Conservation (phyloP, 1,140 invertebrate genomes). For the Brachionus rotundiformis region DNA sequence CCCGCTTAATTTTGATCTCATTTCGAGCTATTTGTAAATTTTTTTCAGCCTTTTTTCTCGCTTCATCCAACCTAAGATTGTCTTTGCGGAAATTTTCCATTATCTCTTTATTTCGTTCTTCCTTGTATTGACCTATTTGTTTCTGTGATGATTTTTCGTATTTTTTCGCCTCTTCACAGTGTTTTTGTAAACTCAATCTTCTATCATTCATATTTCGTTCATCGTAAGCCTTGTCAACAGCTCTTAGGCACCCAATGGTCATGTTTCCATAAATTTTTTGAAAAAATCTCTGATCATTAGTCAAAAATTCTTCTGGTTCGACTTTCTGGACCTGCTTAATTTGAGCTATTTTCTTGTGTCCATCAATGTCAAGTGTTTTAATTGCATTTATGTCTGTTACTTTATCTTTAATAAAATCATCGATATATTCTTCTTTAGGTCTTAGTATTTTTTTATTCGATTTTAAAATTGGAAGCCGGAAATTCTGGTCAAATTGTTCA, state of each 20-base stretch:
- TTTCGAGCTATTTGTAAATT: conserved; percentile 55
- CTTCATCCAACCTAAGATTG: conserved; percentile 54
- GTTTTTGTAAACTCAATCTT: background rate
- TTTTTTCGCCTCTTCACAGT: conserved; percentile 55
- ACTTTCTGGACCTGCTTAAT: background rate
- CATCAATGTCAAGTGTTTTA: background rate
- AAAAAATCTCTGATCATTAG: conserved; percentile 58
- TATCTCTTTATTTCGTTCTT: conserved; percentile 57
- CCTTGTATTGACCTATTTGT: conserved; percentile 57
- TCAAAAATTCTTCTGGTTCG: conserved; percentile 54
- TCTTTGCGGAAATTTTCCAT: conserved; percentile 57
- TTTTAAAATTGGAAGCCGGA: conserved; percentile 35
- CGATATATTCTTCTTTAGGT: background rate
- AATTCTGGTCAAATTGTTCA: background rate
- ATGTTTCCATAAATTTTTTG: conserved; percentile 59
- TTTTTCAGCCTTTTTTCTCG: conserved; percentile 57
- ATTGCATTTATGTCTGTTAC: conserved; percentile 1
- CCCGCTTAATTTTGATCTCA: conserved; percentile 56
- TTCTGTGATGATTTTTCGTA: conserved; percentile 58
- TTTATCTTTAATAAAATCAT: conserved; percentile 42
- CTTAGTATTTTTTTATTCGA: conserved; percentile 1
- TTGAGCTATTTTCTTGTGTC: background rate
- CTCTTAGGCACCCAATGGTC: conserved; percentile 60
- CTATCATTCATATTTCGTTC: conserved; percentile 58
- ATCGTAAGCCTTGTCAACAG: conserved; percentile 62